phyloP scores from a whole-genome alignment of 2,888 invertebrate species.

The Hedya salicella region DNA sequence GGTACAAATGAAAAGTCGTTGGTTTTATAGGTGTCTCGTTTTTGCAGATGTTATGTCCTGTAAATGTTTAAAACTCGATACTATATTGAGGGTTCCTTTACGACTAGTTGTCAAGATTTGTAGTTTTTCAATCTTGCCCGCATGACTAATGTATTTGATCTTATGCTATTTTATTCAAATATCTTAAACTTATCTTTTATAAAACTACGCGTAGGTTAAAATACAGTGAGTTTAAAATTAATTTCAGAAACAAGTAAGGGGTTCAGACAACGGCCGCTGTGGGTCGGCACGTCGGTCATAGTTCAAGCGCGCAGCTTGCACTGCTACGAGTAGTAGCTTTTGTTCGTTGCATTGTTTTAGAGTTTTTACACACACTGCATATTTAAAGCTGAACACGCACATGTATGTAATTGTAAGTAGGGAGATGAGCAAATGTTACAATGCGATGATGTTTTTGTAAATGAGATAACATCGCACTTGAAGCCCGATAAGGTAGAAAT shows the following conservation, averaged over 20 bases:
- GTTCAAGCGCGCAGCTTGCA: constrained; percentile 25
- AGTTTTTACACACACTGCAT: background rate
- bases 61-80: constrained; percentile 8
- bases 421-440: background rate
- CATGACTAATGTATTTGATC: too few species aligned
- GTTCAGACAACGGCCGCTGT: constrained; percentile 1
- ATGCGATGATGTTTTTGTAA: too few species aligned
- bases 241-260: background rate
- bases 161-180: too few species aligned
- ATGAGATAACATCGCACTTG: too few species aligned
- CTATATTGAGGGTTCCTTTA: constrained; percentile 14
- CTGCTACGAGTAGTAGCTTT: constrained; percentile 4
- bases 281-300: constrained; percentile 28
- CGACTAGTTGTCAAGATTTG: background rate
- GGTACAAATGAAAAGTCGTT: constrained; percentile 29
- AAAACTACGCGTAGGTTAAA: too few species aligned
- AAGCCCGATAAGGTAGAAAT: too few species aligned
- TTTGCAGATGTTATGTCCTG: constrained; percentile 17
- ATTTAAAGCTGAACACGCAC: background rate
- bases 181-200: too few species aligned
- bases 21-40: constrained; percentile 19
- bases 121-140: too few species aligned
- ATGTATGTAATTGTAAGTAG: too few species aligned
- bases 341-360: constrained; percentile 23
- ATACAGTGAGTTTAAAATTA: too few species aligned